Conservation (phyloP, 2,797 vertebrate genomes). For the Prunella strophiata region DNA sequence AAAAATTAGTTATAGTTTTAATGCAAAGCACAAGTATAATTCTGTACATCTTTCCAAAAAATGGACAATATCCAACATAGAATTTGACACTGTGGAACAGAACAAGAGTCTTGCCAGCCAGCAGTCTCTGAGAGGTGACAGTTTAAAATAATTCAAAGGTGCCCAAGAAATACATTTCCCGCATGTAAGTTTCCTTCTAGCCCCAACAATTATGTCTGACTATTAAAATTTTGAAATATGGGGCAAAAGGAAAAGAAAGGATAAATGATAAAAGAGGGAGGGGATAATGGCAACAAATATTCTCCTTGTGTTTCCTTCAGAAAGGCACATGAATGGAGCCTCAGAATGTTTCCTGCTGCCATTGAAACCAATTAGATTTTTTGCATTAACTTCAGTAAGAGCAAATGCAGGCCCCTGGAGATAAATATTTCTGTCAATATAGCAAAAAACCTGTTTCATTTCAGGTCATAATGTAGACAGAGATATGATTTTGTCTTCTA, state of each 20-base stretch:
- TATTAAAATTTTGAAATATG: neutral
- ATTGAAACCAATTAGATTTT: constrained; percentile 57
- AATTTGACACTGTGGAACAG: constrained; percentile 5
- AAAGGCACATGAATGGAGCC: neutral
- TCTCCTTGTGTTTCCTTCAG: constrained; percentile 6
- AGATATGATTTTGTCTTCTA: constrained; percentile 24
- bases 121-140: neutral
- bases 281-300: neutral
- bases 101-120: neutral
- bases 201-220: neutral
- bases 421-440: constrained; percentile 62
- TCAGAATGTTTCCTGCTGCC: constrained; percentile 27
- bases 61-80: neutral
- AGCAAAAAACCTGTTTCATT: constrained; percentile 45
- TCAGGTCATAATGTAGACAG: constrained; percentile 29
- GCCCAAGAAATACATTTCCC: neutral
- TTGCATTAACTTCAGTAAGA: constrained; percentile 58
- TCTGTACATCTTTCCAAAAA: neutral
- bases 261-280: neutral
- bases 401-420: constrained; percentile 47
- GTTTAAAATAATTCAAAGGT: neutral
- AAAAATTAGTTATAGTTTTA: neutral
- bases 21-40: neutral
- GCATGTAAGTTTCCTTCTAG: neutral
- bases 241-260: neutral